phyloP scores from a whole-genome alignment of 2,797 vertebrate genomes.

The Hyperoplus lanceolatus region DNA sequence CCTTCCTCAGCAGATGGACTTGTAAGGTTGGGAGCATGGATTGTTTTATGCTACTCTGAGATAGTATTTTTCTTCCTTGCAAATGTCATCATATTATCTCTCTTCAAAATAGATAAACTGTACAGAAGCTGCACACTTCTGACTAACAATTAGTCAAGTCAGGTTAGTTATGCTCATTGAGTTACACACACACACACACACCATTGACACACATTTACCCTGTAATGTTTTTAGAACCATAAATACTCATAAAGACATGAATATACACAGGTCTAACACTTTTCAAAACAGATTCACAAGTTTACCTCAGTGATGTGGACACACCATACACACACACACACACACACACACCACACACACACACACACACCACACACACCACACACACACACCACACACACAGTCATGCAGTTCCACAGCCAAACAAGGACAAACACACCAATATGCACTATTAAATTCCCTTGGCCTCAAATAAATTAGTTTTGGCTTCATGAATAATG shows the following conservation, averaged over 20 bases:
- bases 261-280: slow-evolving; percentile 29
- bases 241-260: slow-evolving; percentile 46
- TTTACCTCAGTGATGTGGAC: slow-evolving; percentile 46
- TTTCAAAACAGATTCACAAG: slow-evolving; percentile 60
- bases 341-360: slow-evolving; percentile 22
- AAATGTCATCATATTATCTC: background rate
- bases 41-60: background rate
- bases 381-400: slow-evolving; percentile 26
- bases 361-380: background rate
- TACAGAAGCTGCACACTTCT: slow-evolving; percentile 18
- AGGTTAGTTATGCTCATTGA: slow-evolving; percentile 26
- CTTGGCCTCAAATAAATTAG: slow-evolving; percentile 58
- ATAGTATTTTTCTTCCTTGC: too few species aligned
- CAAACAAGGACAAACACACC: background rate
- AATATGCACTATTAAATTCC: slow-evolving; percentile 23
- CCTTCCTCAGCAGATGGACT: background rate
- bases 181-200: slow-evolving; percentile 22
- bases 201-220: slow-evolving; percentile 49
- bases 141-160: slow-evolving; percentile 50
- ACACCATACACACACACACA: slow-evolving; percentile 15
- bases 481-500: slow-evolving; percentile 66
- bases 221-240: slow-evolving; percentile 38
- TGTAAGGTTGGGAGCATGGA: background rate
- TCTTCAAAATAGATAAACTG: slow-evolving; percentile 6
- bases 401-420: background rate